Evolutionary conservation across 2,113 vertebrate genomes (phyloP), one percentile per base, ranked within the genome.

Genomic region (Columbina picui): DNA sequence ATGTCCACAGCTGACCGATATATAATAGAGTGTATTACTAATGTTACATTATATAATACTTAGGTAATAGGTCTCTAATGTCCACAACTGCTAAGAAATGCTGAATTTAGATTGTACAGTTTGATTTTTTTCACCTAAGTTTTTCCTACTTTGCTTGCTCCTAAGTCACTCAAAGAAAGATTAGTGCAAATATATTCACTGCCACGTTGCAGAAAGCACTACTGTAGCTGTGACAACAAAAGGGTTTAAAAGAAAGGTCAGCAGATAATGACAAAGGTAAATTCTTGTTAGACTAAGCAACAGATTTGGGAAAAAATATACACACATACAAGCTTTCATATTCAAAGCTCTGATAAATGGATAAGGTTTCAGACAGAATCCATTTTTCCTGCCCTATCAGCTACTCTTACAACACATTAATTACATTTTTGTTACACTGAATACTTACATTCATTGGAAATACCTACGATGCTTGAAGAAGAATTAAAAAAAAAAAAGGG

Each of bases 21-120:
- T 0, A 39, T 25, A 25, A 43, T 2, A 65, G 45, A 61, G 1
- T 1, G 11, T 32, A 77, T 30, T 32, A 49, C 22, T 8, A 30
- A 12, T 5, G 12, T 12, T 43, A 57, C 36, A 36, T 39, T 71
- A 69, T 9, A 43, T 41, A 45, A 43, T 17, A n/a, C 49, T 53
- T 17, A 10, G 22, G 12, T 73, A 32, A 73, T 1, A 60, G 26
- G 12, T 71, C 50, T 23, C 41, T 53, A 22, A 49, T 27, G 15
- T 12, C n/a, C 63, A 32, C 26, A 84, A n/a, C 0, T 47, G 19
- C 25, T 41, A 50, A 19, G 50, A 84, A 86, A 57, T 12, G 11
- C 20, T 87, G 47, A 84, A 55, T 78, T 53, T 43, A 43, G 23
- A 56, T 25, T 27, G 32, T 29, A 78, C 4, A 10, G 29, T n/a